Percentiles rank a stretch among this genome's conserved stretches.
These are phyloP conservation scores for Ichneumoninae sp. DNA, from an alignment of 2,888 invertebrate species.

Conservation along the genomic window DNA sequence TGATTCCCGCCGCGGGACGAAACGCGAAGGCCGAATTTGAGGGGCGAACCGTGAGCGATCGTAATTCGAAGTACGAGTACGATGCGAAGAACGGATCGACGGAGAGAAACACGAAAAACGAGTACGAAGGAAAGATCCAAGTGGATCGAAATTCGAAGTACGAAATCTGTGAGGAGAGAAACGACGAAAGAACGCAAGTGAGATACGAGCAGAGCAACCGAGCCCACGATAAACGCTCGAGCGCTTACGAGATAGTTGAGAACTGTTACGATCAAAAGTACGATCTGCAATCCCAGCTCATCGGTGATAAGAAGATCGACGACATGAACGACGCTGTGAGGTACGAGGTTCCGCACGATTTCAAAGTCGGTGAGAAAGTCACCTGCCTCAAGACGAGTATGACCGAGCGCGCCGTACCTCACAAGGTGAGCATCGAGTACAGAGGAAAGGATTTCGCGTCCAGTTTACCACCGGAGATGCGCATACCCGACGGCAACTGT, in stretches of 20 bases:
- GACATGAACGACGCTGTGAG: slow-evolving; percentile 71
- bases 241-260: slow-evolving; percentile 76
- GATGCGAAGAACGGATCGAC: slow-evolving; percentile 49
- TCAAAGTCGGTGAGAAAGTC: slow-evolving; percentile 84
- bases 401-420: slow-evolving; percentile 83
- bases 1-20: slow-evolving; percentile 30
- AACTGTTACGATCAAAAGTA: slow-evolving; percentile 77
- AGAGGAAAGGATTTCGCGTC: slow-evolving; percentile 79
- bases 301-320: slow-evolving; percentile 67
- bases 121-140: slow-evolving; percentile 66
- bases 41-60: slow-evolving; percentile 45
- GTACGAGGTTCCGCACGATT: slow-evolving; percentile 82
- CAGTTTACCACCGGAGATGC: slow-evolving; percentile 83
- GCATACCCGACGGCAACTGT: slow-evolving; percentile 85
- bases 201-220: slow-evolving; percentile 71
- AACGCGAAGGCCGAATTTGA: slow-evolving; percentile 60
- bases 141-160: slow-evolving; percentile 76
- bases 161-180: slow-evolving; percentile 77
- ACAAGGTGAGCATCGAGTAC: slow-evolving; percentile 85
- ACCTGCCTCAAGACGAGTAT: slow-evolving; percentile 82
- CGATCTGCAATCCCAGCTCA: slow-evolving; percentile 70
- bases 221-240: slow-evolving; percentile 71
- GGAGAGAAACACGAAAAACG: slow-evolving; percentile 51
- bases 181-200: slow-evolving; percentile 53
- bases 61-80: slow-evolving; percentile 59